Conservation (phyloP, 2,113 vertebrate species). For the Naja naja region DNA sequence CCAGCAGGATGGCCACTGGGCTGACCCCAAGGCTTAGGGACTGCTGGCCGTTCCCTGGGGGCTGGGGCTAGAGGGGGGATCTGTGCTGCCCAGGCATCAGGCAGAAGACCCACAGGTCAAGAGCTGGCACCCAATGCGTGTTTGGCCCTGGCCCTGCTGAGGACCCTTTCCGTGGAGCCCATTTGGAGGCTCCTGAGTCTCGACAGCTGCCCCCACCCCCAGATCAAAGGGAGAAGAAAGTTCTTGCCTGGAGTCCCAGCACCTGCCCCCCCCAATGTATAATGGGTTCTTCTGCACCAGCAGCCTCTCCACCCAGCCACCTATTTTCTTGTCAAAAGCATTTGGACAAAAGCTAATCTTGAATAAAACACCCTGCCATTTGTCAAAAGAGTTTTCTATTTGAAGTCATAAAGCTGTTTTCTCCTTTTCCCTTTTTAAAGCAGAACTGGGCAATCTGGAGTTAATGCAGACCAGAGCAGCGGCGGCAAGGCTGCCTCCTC, state of each 20-base stretch:
- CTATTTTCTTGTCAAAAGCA: constrained; percentile 79
- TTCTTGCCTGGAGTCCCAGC: constrained; percentile 44
- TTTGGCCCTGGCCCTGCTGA: background rate
- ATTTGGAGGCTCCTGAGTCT: constrained; percentile 61
- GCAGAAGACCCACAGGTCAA: background rate
- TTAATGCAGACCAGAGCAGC: constrained; percentile 44
- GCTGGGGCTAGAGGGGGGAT: background rate
- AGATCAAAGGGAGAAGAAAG: constrained; percentile 63
- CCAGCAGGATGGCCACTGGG: background rate
- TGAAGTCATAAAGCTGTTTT: constrained; percentile 55
- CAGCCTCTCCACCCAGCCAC: constrained; percentile 67
- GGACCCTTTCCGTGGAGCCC: constrained; percentile 57
- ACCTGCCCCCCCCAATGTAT: constrained; percentile 19
- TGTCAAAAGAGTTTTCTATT: constrained; percentile 66
- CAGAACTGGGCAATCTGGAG: constrained; percentile 46
- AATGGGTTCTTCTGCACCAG: constrained; percentile 75
- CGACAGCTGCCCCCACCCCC: constrained; percentile 70
- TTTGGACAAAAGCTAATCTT: constrained; percentile 72
- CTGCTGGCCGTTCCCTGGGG: background rate
- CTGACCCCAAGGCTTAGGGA: background rate
- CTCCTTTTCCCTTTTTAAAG: constrained; percentile 31
- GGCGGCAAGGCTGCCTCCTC: background rate
- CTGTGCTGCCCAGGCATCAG: background rate
- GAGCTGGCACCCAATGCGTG: background rate
- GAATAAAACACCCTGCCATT: constrained; percentile 69